phyloP scores from a whole-genome alignment of 2,888 invertebrate genomes.

The Bellardia bayeri region DNA sequence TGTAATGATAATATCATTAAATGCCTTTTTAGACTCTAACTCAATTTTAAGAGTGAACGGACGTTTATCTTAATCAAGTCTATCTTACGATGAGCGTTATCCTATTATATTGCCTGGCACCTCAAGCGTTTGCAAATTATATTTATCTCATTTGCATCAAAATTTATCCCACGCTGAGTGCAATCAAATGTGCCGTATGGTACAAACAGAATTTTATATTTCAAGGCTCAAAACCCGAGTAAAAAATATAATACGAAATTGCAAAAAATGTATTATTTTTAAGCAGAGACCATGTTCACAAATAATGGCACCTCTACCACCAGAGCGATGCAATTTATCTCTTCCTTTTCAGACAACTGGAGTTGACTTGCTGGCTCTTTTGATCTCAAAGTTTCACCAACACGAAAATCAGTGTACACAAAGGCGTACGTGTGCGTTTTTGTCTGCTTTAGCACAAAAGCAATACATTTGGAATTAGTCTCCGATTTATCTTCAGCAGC shows the following conservation, averaged over 20 bases:
- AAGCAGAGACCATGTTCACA: neutral
- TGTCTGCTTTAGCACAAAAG: slow-evolving; percentile 45
- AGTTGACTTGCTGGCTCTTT: slow-evolving; percentile 40
- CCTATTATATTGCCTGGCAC: neutral
- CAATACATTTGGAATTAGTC: slow-evolving; percentile 43
- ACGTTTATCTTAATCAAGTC: neutral
- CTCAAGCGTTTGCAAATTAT: neutral
- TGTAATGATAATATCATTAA: neutral
- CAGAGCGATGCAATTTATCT: neutral
- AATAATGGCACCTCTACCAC: no score
- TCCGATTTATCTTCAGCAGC: slow-evolving; percentile 58
- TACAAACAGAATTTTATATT: neutral
- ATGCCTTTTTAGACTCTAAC: neutral
- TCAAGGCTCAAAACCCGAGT: neutral
- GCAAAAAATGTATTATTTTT: neutral
- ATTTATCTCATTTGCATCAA: neutral
- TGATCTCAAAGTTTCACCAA: neutral
- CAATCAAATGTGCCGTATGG: neutral
- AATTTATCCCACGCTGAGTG: neutral
- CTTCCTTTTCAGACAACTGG: slow-evolving; percentile 19
- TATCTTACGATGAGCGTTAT: neutral
- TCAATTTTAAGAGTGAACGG: neutral
- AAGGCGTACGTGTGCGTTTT: slow-evolving; percentile 37
- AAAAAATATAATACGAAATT: neutral
- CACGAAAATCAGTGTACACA: neutral